Evolutionary conservation across 2,888 invertebrate species (phyloP), one percentile per base, ranked within the genome.

Genomic region (Maniola hyperantus): DNA sequence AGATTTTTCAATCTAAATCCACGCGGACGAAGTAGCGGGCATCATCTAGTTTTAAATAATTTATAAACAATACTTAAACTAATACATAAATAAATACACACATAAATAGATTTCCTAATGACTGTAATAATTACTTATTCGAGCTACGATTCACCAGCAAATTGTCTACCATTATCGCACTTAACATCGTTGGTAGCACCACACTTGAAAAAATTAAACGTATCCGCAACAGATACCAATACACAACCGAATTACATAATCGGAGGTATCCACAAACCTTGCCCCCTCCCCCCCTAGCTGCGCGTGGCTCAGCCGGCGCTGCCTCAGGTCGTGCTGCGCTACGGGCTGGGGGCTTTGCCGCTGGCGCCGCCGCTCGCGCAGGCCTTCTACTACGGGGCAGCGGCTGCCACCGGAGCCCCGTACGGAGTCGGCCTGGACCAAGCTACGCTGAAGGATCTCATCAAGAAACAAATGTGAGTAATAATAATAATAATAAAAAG

Each of bases 381-480:
- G 81, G 87, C 90, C 48, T 95, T 93, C 84, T 96, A 94, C 88
- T 95, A 93, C 84, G 95, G 94, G 69, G 94, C 86, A 0, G 85
- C 88, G 39, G 61, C 61, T 7, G 61, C 61, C 0, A 86, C 80
- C 0, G 80, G 83, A 1, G 78, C 89, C 20, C 86, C 92, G 7
- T 93, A 92, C 76, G 94, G 93, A 20, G 80, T 93, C 36, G 93
- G 93, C 11, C 76, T 94, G 10, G 95, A 95, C 75, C 93, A 93
- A 65, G 83, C 81, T 5, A 95, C 96, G 69, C 89, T 97, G 11
- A 97, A 96, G 88, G 97, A 97, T 71, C 95, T 96, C 74, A 96
- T 98, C 73, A 96, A 95, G 85, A 97, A 97, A 80, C 98, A 98
- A 93, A 97, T 98, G 97, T 98, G 89, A 96, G 96, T 95, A 18